phyloP scores from a whole-genome alignment of 2,888 invertebrate species.

The Drosophila merina region DNA sequence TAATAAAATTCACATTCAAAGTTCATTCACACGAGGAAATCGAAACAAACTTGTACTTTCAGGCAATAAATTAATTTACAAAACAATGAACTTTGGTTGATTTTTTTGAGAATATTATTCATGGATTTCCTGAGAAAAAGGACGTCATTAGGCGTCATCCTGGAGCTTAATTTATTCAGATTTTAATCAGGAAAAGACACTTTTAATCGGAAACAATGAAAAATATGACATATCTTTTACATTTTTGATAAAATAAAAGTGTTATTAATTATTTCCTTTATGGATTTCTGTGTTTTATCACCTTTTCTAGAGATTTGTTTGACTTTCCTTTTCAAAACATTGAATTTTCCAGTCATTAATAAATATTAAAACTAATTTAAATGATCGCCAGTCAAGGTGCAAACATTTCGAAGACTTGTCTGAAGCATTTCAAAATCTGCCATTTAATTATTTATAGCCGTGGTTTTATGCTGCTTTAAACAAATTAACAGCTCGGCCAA shows the following conservation, averaged over 20 bases:
- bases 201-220: too few species aligned
- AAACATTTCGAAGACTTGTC: not conserved
- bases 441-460: slow-evolving; percentile 28
- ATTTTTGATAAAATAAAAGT: too few species aligned
- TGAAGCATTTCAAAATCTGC: slow-evolving; percentile 18
- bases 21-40: slow-evolving; percentile 37
- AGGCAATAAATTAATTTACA: not conserved
- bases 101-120: not conserved
- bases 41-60: slow-evolving; percentile 2
- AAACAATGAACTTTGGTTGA: not conserved
- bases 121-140: not conserved
- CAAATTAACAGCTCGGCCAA: slow-evolving; percentile 35
- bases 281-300: too few species aligned
- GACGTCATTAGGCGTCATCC: too few species aligned
- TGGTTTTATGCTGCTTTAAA: slow-evolving; percentile 28
- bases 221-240: too few species aligned
- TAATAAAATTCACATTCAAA: slow-evolving; percentile 10
- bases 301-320: too few species aligned
- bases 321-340: not conserved
- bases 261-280: too few species aligned
- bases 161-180: too few species aligned
- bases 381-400: too few species aligned
- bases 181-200: too few species aligned
- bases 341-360: slow-evolving; percentile 4
- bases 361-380: not conserved